Evolutionary conservation across 2,888 invertebrate species (phyloP).

Genomic region (Cynaeus angustus): DNA sequence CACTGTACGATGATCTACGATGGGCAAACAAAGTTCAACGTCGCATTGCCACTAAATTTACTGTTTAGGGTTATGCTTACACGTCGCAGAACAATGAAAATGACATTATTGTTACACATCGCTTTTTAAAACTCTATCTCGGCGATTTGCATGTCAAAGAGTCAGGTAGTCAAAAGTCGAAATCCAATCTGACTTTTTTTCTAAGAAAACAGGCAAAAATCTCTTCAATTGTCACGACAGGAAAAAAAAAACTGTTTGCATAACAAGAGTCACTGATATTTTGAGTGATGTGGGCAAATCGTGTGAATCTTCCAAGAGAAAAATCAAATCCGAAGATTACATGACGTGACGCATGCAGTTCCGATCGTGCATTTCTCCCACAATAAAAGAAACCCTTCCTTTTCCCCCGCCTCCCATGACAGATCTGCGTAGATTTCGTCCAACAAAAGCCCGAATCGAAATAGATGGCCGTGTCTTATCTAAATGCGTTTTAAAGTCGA

Average conservation of each 20-base stretch:
- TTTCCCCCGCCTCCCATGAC: conserved; percentile 47
- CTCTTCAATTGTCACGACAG: too few species aligned
- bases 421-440: conserved; percentile 54
- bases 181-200: conserved; percentile 38
- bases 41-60: conserved; percentile 56
- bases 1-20: conserved; percentile 50
- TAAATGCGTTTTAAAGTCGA: conserved; percentile 71
- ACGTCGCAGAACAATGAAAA: conserved; percentile 54
- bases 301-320: not conserved
- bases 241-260: not conserved
- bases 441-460: conserved; percentile 64
- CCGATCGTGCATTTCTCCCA: not conserved
- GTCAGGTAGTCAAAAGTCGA: conserved; percentile 48
- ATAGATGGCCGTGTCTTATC: conserved; percentile 72
- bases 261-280: not conserved
- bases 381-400: conserved; percentile 29
- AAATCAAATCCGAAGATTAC: too few species aligned
- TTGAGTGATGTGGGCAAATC: not conserved
- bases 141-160: conserved; percentile 56
- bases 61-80: conserved; percentile 55
- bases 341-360: too few species aligned
- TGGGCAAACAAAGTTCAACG: conserved; percentile 52
- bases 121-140: conserved; percentile 60
- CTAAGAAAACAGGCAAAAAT: conserved; percentile 1
- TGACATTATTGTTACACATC: conserved; percentile 65